Conservation (phyloP, 2,888 invertebrate species). For the Gnatocerus cornutus region DNA sequence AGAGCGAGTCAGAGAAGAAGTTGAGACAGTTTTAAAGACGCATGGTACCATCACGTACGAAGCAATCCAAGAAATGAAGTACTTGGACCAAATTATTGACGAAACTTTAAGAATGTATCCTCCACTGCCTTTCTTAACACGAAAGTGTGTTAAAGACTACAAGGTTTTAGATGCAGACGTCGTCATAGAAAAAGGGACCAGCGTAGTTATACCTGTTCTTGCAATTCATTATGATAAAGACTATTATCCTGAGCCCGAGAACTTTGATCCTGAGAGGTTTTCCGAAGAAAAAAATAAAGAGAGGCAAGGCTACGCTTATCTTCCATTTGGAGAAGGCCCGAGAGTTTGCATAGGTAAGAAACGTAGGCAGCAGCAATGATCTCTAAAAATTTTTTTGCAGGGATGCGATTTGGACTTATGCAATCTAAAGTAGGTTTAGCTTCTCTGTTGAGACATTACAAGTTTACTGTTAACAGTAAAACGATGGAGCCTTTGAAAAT, state of each 20-base stretch:
- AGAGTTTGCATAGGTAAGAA: conserved; percentile 53
- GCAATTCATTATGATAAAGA: conserved; percentile 62
- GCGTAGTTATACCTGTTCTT: conserved; percentile 57
- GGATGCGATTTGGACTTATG: conserved; percentile 53
- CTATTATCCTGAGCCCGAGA: conserved; percentile 61
- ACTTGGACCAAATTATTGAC: conserved; percentile 69
- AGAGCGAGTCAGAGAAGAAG: conserved; percentile 41
- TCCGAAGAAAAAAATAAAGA: conserved; percentile 53
- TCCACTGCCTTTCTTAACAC: conserved; percentile 44
- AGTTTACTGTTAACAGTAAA: conserved; percentile 49
- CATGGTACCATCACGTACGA: conserved; percentile 47
- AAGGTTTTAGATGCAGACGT: conserved; percentile 60
- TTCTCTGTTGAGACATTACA: conserved; percentile 44
- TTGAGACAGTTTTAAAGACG: conserved; percentile 27
- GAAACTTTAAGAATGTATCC: conserved; percentile 67
- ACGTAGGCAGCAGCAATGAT: no score
- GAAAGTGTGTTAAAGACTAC: conserved; percentile 57
- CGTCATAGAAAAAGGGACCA: conserved; percentile 61
- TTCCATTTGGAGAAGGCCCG: no score
- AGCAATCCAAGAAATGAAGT: conserved; percentile 40
- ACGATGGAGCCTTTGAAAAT: conserved; percentile 51
- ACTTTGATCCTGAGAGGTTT: conserved; percentile 55
- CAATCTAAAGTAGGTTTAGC: conserved; percentile 51
- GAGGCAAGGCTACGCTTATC: conserved; percentile 42
- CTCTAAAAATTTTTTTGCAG: conserved; percentile 45